Evolutionary conservation across 2,888 invertebrate genomes (phyloP).

Genomic region (Netelia inedita): DNA sequence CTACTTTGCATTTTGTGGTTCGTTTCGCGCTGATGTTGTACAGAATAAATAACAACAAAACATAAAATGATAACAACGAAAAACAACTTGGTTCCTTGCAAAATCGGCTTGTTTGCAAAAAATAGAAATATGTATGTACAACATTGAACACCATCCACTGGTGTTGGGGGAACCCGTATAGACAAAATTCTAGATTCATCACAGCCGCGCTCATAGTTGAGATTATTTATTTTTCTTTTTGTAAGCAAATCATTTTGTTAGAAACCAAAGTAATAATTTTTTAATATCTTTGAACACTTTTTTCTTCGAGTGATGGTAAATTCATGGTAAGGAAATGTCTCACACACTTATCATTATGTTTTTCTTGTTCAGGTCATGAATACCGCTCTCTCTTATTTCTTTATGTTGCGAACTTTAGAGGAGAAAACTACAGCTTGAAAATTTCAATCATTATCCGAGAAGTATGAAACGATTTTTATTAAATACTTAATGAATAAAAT

Average conservation of each 20-base stretch:
- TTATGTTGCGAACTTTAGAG: constrained; percentile 33
- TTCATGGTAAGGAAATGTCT: neutral
- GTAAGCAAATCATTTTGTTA: neutral
- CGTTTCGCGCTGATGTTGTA: too few species aligned
- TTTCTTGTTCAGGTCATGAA: neutral
- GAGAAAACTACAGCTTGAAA: constrained; percentile 22
- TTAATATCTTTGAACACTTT: neutral
- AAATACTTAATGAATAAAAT: neutral
- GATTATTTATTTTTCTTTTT: too few species aligned
- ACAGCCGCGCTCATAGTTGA: too few species aligned
- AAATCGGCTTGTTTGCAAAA: too few species aligned
- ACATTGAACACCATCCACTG: too few species aligned
- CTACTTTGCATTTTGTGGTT: too few species aligned
- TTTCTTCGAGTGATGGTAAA: neutral
- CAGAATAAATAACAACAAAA: too few species aligned
- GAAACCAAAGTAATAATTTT: neutral
- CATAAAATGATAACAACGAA: too few species aligned
- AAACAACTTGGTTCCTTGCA: too few species aligned
- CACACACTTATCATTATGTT: neutral
- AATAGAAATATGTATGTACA: too few species aligned
- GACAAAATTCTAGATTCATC: too few species aligned
- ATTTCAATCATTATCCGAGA: neutral
- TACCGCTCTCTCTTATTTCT: constrained; percentile 20
- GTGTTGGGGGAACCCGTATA: too few species aligned
- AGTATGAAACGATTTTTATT: neutral